Base-by-base conservation (phyloP, 1,140 invertebrate genomes). In the Zaprionus capensis region DNA sequence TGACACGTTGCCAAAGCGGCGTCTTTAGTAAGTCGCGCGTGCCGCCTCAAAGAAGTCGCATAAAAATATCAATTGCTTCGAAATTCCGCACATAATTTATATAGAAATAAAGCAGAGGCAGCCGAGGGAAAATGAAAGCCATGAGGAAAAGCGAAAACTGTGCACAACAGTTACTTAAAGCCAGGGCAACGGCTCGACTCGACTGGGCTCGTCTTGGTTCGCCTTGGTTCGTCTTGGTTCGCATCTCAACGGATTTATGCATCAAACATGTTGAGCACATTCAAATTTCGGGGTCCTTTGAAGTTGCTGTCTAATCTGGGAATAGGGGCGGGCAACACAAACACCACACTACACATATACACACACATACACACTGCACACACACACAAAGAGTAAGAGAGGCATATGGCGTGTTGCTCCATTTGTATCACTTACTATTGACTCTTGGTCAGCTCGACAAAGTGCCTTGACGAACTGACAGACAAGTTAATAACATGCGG, bases 31-130 rank as follows among this genome's bases (percentile, higher is more conserved):
- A 56, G 57, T 24, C 46, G 26, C 65, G 53, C 64, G 62, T 65
- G 62, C 51, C 53, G 53, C 20, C 49, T 14, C 15, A 53, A 41
- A 70, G 56, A 53, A 64, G 31, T 46, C 49, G 20, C 46, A 65
- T 31, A 51, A 67, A 68, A 61, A 73, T 72, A 73, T 73, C 63
- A 72, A 72, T 76, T 72, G 63, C 63, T 53, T 6, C 46, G 20
- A 67, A 80, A 76, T 80, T 71, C 76, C 49, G 68, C 81, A 82
- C 67, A 80, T 81, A 75, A 80, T 83, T 83, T 83, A 64, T 82
- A 68, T 24, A 34, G 20, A 56, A 61, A 79, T 72, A 46, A 66
- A 51, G 46, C 46, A 22, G 41, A 2, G 41, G 6, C 41, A 7
- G 41, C 20, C 7, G 46, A 2, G 20, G 17, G 11, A 51, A 51